These are phyloP conservation scores for Tachycineta bicolor DNA, from an alignment of 2,113 vertebrate species.

Conservation along the genomic window DNA sequence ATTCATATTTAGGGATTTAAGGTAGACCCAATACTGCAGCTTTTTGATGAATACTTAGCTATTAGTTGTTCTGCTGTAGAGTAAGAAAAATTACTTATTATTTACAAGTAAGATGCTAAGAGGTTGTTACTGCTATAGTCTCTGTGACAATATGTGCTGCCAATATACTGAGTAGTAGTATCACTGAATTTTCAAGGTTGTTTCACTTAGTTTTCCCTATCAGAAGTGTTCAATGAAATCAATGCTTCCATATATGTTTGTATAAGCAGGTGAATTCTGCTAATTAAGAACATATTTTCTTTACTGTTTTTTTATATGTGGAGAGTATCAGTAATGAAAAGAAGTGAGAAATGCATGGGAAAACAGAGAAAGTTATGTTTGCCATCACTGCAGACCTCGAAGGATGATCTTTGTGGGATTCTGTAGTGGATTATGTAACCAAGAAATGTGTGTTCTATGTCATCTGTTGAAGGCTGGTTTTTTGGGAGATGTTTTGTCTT, in stretches of 20 bases:
- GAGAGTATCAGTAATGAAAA: not conserved
- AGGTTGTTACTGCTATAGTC: not conserved
- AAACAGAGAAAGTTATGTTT: not conserved
- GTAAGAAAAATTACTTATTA: not conserved
- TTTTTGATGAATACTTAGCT: not conserved
- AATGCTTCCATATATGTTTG: not conserved
- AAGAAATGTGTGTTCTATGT: too few species aligned
- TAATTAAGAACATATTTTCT: not conserved
- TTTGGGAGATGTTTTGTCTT: too few species aligned
- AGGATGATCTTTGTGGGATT: not conserved
- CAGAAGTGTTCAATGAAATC: not conserved
- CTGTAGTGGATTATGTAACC: too few species aligned
- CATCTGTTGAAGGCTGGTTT: too few species aligned
- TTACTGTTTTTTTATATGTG: too few species aligned
- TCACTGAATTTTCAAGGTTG: not conserved
- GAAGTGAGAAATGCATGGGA: not conserved
- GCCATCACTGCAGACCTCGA: not conserved
- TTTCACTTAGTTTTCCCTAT: constrained; percentile 17
- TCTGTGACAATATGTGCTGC: not conserved
- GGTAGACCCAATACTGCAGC: not conserved
- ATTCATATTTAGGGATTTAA: not conserved
- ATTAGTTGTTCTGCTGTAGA: not conserved
- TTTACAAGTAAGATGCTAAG: not conserved
- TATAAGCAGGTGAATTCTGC: not conserved
- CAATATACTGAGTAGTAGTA: not conserved